A percentile compares a stretch with the other conserved stretches of the same genome.
Conservation (phyloP, 2,113 vertebrate genomes). For the Chlorocebus sabaeus region DNA sequence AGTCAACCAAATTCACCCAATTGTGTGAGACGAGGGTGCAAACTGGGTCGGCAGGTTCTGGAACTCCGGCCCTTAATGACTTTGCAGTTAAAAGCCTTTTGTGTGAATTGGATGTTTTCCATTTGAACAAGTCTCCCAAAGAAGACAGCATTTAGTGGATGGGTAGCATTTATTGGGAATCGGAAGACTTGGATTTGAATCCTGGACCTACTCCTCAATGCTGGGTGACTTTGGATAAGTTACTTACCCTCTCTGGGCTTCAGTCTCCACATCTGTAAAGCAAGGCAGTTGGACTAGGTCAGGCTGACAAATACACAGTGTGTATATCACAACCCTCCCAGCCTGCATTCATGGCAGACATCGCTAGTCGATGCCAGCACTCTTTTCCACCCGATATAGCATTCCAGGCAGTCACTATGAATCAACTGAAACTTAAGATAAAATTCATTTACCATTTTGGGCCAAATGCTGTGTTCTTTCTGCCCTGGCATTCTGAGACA, state of each 20-base stretch:
- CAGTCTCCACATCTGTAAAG: neutral
- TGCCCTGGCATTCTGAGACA: neutral
- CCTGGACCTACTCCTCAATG: neutral
- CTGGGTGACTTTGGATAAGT: neutral
- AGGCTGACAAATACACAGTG: neutral
- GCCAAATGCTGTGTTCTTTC: neutral
- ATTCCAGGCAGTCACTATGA: neutral
- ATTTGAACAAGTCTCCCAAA: neutral
- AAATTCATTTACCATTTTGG: neutral
- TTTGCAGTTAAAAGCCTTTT: neutral
- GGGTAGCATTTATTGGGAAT: neutral
- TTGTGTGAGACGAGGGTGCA: neutral
- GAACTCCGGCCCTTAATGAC: neutral
- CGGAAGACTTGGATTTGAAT: neutral
- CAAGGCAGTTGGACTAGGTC: neutral
- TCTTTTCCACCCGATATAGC: neutral
- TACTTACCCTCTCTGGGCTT: neutral
- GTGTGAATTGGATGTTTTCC: neutral
- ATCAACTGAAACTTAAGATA: neutral
- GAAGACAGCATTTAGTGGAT: too few relatives aligned
- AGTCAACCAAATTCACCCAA: neutral
- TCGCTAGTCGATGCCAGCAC: neutral
- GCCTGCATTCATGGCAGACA: neutral
- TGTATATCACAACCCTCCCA: rapidly evolving
- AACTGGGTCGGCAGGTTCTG: neutral